Evolutionary conservation across 2,113 vertebrate genomes (phyloP).

Genomic region (Xiphorhynchus elegans): DNA sequence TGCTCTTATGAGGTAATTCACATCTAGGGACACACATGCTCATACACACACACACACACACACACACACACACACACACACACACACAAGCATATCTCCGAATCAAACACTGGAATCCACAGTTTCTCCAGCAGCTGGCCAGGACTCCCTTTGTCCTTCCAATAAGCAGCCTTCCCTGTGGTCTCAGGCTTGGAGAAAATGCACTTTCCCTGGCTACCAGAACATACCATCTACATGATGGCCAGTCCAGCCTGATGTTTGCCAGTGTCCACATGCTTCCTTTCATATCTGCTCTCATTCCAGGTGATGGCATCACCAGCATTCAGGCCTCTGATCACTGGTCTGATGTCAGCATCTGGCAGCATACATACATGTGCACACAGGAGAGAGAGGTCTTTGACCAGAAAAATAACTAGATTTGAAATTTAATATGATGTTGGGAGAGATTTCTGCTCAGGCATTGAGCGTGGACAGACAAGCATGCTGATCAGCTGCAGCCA

Average conservation of each 20-base stretch:
- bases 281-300: background rate
- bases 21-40: background rate
- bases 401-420: background rate
- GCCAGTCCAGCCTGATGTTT: background rate
- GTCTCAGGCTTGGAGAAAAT: background rate
- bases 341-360: accelerated
- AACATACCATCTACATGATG: background rate
- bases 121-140: background rate
- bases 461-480: background rate
- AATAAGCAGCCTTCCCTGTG: background rate
- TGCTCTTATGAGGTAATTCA: background rate
- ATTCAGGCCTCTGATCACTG: accelerated
- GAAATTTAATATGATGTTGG: background rate
- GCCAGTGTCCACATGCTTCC: accelerated
- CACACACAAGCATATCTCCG: background rate
- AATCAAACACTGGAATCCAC: accelerated
- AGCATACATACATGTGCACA: background rate
- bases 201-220: background rate
- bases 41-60: background rate
- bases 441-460: background rate
- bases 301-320: background rate
- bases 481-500: background rate
- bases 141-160: background rate
- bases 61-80: too few species aligned
- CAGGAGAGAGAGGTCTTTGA: background rate